Evolutionary conservation across 2,797 vertebrate genomes (phyloP), one percentile per base, ranked within the genome.

Genomic region (Melanotaenia pygmaea): DNA sequence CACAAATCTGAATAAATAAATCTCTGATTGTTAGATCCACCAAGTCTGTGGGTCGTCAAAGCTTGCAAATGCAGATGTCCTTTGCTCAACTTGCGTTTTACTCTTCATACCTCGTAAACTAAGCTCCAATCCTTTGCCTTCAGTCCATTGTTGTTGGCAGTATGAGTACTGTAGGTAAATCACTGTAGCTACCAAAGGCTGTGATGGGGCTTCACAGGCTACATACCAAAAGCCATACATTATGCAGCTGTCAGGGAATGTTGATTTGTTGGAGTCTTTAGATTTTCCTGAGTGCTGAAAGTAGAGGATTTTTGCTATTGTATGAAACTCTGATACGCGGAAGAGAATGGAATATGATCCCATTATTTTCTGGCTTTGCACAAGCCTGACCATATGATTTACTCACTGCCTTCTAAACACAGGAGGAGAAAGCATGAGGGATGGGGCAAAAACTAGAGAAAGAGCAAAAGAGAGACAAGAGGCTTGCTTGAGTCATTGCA

Each of bases 121-220:
- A 72, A 83, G 86, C 68, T 83, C 51, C 50, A 62, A 61, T 70
- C 64, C 59, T 77, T 79, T 71, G 51, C 74, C 53, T 78, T 67
- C 56, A 88, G 85, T 90, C 89, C 86, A 77, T 64, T 88, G 82
- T 87, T 67, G 82, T 89, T 94, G 89, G 88, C 91, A 93, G 89
- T 74, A 65, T 87, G 88, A 91, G 83, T 14, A 43, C 13, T 4
- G 38, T 76, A 70, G 93, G 93, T 93, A 93, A 94, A 89, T 91
- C 93, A 93, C 86, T 91, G 92, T 94, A 91, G 93, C 94, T 94
- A 94, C 94, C 93, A 94, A 87, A 88, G 80, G 83, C 91, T 91
- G 90, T 88, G 92, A 95, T 90, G 89, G 86, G 86, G 91, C 93
- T 90, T 93, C 91, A 89, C 91, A 91, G 81, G 87, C 86, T 88